These are phyloP conservation scores for Trachemys scripta DNA, from an alignment of 2,113 vertebrate species.

Conservation along the genomic window DNA sequence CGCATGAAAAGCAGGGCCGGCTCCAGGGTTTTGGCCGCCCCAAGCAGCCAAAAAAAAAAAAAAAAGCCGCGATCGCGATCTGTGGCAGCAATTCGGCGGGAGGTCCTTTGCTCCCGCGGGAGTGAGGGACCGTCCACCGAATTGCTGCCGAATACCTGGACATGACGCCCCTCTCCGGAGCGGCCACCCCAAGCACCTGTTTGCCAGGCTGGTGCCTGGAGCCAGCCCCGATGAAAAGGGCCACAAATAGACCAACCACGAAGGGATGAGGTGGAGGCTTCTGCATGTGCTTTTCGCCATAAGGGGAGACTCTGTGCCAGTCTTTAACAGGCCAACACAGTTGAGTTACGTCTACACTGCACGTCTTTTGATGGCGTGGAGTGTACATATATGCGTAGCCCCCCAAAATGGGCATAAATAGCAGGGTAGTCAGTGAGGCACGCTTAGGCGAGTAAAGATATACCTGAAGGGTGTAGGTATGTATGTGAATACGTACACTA, in stretches of 20 bases:
- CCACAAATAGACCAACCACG: accelerated
- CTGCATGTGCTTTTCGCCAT: neutral
- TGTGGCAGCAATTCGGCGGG: too few species aligned
- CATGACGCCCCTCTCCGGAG: too few species aligned
- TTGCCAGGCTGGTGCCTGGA: too few species aligned
- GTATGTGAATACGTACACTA: neutral
- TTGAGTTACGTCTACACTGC: neutral
- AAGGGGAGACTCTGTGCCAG: neutral
- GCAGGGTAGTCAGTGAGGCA: neutral
- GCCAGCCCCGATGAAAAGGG: neutral
- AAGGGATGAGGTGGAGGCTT: accelerated
- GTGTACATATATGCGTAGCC: neutral
- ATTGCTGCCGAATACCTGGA: too few species aligned
- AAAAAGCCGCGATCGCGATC: too few species aligned
- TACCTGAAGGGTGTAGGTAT: neutral
- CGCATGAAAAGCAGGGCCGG: neutral
- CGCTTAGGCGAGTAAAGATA: neutral
- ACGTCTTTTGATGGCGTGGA: neutral
- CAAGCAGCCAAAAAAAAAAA: too few species aligned
- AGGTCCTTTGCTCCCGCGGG: too few species aligned
- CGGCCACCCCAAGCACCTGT: too few species aligned
- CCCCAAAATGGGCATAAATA: neutral
- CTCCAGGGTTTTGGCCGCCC: too few species aligned
- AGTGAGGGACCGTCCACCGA: too few species aligned
- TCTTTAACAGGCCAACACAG: neutral